These are phyloP conservation scores for Eurytoma californica DNA, from an alignment of 2,888 invertebrate genomes.

Conservation along the genomic window DNA sequence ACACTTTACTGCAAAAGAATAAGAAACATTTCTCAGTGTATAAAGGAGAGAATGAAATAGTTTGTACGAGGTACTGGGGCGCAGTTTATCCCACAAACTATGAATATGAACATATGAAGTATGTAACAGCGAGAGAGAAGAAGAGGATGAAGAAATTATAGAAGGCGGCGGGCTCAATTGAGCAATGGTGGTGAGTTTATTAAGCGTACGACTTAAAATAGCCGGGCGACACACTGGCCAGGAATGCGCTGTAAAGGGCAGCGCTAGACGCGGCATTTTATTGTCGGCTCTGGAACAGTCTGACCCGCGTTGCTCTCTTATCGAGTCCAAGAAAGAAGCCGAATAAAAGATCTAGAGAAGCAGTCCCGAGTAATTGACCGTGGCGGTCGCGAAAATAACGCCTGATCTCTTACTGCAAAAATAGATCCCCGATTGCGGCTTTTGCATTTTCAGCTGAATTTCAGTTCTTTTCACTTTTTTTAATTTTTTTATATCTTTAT, in stretches of 20 bases:
- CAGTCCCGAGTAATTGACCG: slow-evolving; percentile 8
- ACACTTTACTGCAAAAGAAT: not conserved
- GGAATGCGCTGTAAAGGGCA: slow-evolving; percentile 53
- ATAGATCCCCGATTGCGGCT: no score
- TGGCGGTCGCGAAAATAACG: slow-evolving; percentile 22
- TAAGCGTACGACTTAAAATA: slow-evolving; percentile 49
- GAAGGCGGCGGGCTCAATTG: slow-evolving; percentile 42
- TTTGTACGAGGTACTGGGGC: no score
- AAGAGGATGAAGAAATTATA: slow-evolving; percentile 49
- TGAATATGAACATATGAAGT: not conserved
- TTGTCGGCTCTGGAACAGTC: slow-evolving; percentile 11
- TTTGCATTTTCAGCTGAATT: no score
- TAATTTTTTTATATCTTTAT: no score
- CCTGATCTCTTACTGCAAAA: slow-evolving; percentile 5
- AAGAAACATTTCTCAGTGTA: slow-evolving; percentile 11
- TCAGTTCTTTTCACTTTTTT: no score
- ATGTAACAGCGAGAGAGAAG: not conserved
- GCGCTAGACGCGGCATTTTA: slow-evolving; percentile 1
- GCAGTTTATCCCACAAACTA: no score
- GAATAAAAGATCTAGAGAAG: not conserved
- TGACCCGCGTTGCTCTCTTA: not conserved
- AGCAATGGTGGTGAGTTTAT: slow-evolving; percentile 50
- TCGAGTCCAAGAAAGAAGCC: not conserved
- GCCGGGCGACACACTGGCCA: slow-evolving; percentile 53
- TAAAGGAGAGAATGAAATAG: no score